These are phyloP conservation scores for Scaptomyza reducta DNA, from an alignment of 2,888 invertebrate species.

Conservation along the genomic window DNA sequence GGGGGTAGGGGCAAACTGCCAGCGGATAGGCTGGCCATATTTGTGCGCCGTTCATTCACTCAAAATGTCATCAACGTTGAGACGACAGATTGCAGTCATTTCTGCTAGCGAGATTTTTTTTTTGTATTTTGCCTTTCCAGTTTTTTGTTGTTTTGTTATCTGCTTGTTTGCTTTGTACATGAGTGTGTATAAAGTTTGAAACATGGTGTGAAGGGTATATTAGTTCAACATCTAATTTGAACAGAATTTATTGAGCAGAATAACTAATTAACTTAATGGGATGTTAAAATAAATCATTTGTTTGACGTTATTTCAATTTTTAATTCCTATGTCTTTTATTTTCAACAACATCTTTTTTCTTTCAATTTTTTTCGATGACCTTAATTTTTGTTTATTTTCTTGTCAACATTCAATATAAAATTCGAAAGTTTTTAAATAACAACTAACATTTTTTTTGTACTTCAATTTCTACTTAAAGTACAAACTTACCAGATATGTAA, in stretches of 20 bases:
- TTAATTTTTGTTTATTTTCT: too few species aligned
- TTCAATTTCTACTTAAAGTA: too few species aligned
- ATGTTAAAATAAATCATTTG: too few species aligned
- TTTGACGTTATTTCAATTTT: background rate
- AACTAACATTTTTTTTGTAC: too few species aligned
- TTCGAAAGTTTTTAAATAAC: too few species aligned
- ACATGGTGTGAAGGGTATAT: slow-evolving; percentile 40
- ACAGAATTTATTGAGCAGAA: background rate
- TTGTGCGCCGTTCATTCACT: slow-evolving; percentile 76
- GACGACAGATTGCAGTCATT: slow-evolving; percentile 80
- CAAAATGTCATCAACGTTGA: slow-evolving; percentile 80
- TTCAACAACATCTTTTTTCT: too few species aligned
- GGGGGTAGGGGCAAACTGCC: slow-evolving; percentile 13
- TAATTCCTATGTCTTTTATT: background rate
- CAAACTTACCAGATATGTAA: too few species aligned
- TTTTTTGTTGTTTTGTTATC: slow-evolving; percentile 45
- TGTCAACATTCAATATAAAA: too few species aligned
- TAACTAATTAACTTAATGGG: background rate
- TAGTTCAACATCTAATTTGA: background rate
- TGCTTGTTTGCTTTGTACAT: slow-evolving; percentile 37
- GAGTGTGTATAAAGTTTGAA: slow-evolving; percentile 8
- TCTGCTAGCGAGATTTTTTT: slow-evolving; percentile 47
- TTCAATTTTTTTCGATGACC: too few species aligned
- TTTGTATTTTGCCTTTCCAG: slow-evolving; percentile 8
- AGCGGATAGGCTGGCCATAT: slow-evolving; percentile 67